Percentiles rank a stretch among this genome's conserved stretches.
Conservation (phyloP, 64 coral and sea anemone species). For the Montipora efflorescens region DNA sequence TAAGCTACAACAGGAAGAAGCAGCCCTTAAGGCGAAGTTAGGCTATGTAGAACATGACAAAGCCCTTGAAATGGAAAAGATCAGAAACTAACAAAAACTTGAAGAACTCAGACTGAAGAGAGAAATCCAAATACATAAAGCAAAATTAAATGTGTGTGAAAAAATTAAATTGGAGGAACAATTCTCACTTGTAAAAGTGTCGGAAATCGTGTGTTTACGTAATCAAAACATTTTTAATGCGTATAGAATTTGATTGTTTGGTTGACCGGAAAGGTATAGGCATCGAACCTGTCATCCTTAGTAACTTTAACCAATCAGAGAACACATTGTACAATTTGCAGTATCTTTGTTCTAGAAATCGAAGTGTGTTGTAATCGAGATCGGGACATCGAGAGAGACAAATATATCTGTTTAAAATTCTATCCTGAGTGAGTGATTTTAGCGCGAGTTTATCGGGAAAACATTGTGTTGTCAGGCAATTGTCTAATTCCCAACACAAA, state of each 20-base stretch:
- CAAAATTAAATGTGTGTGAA: conserved; percentile 42
- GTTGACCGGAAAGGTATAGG: too few species aligned
- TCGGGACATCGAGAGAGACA: too few species aligned
- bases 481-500: conserved; percentile 2
- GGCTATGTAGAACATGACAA: conserved; percentile 60
- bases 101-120: conserved; percentile 11
- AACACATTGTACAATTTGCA: too few species aligned
- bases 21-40: conserved; percentile 54
- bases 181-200: not conserved
- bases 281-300: too few species aligned
- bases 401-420: too few species aligned
- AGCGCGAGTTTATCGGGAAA: conserved; percentile 5
- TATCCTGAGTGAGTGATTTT: not conserved
- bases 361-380: too few species aligned
- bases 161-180: conserved; percentile 14
- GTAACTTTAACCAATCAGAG: too few species aligned
- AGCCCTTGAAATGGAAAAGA: conserved; percentile 33
- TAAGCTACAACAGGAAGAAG: conserved; percentile 48
- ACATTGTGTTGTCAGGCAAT: conserved; percentile 1
- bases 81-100: conserved; percentile 37
- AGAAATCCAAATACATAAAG: too few species aligned
- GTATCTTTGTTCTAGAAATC: too few species aligned
- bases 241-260: too few species aligned
- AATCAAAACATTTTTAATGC: too few species aligned
- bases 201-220: too few species aligned